phyloP scores from a whole-genome alignment of 1,140 invertebrate genomes.

The Bactericera cockerelli region DNA sequence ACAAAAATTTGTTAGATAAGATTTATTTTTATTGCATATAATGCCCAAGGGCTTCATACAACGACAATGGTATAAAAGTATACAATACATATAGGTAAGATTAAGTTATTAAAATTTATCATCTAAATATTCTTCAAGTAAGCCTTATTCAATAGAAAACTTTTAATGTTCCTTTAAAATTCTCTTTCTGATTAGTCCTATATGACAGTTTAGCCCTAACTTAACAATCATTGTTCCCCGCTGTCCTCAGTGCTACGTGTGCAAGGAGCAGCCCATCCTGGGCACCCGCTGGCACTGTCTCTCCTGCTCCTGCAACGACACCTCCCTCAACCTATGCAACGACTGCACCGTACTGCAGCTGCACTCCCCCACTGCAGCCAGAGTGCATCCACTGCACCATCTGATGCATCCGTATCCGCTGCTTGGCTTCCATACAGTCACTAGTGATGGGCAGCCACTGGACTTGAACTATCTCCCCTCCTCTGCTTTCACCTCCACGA shows the following conservation, averaged over 20 bases:
- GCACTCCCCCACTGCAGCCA: not conserved
- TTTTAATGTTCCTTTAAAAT: too few species aligned
- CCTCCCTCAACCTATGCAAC: slow-evolving; percentile 35
- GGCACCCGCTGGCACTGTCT: slow-evolving; percentile 55
- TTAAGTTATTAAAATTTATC: too few species aligned
- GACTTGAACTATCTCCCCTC: not conserved
- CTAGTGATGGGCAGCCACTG: not conserved
- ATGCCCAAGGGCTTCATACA: too few species aligned
- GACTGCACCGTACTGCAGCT: slow-evolving; percentile 29
- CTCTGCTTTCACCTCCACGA: not conserved
- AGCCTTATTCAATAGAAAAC: too few species aligned
- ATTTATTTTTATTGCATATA: too few species aligned
- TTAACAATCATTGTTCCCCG: too few species aligned
- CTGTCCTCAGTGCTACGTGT: slow-evolving; percentile 42
- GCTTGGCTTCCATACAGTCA: not conserved
- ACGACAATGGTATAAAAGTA: too few species aligned
- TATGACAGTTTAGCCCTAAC: too few species aligned
- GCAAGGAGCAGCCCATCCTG: slow-evolving; percentile 45
- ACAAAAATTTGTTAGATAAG: too few species aligned
- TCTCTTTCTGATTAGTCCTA: too few species aligned
- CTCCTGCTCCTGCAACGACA: slow-evolving; percentile 31
- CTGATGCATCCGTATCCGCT: not conserved
- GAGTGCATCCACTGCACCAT: not conserved
- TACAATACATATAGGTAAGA: too few species aligned
- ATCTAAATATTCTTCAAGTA: too few species aligned